Base-by-base conservation (phyloP, 1,140 invertebrate species). In the Drosophila micromelanica region DNA sequence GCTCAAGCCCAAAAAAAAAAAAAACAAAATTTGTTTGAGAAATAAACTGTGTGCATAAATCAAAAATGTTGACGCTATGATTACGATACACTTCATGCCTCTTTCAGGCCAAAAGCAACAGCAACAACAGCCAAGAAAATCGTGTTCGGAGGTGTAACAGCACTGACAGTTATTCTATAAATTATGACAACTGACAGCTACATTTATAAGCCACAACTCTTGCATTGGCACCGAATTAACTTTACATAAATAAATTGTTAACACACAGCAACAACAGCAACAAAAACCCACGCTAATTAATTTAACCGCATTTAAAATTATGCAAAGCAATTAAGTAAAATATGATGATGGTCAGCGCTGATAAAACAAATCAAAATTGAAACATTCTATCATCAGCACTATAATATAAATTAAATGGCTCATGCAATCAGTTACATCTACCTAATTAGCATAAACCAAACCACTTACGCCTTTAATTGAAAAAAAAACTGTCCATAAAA, bases 141-240 rank as follows among this genome's bases (percentile, higher is more conserved):
- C 84, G 79, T 89, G 84, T 78, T 71, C 63, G 59, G 62, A 87
- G 84, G 84, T 89, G 84, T 87, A 89, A 73, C 84, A 54, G 73
- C 85, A 71, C 68, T 87, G 84, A 87, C 84, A 87, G 76, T 79
- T 86, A 89, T 87, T 87, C 84, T 87, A 89, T 87, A 87, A 89
- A 87, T 89, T 89, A 87, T 89, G 85, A 89, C 84, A 87, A 89
- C 84, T 80, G 84, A 87, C 84, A 87, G 84, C 84, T 89, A 89
- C 84, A 87, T 87, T 87, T 89, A 87, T 87, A 82, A 89, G 84
- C 79, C 84, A 74, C 84, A 86, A 82, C 78, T 87, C 74, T 86
- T 86, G 81, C 69, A 80, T 80, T 67, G 62, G 45, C 55, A 54
- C 12, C 46, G 46, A 67, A 67, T 73, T 71, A 72, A 72, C 81